A percentile compares a stretch with the other conserved stretches of the same genome.
Evolutionary conservation across 2,888 invertebrate genomes (phyloP).

Genomic region (Eretmocerus hayati): DNA sequence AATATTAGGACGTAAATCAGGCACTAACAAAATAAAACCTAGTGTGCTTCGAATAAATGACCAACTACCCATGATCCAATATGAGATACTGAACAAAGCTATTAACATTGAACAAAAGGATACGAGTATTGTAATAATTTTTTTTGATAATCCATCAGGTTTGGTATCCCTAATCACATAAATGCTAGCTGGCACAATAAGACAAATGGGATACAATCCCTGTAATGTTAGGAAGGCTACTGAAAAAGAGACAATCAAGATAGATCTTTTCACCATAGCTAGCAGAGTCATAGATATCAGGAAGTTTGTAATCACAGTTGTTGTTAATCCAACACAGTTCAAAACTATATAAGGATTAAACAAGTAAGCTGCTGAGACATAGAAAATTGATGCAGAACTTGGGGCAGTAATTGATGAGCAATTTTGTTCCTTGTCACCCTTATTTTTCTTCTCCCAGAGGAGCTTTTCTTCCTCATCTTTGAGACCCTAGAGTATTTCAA

Average conservation of each 20-base stretch:
- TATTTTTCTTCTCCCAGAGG: conserved; percentile 14
- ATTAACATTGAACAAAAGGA: conserved; percentile 53
- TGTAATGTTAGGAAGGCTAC: conserved; percentile 76
- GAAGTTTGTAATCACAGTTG: conserved; percentile 85
- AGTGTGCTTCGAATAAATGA: conserved; percentile 42
- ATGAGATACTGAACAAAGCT: conserved; percentile 56
- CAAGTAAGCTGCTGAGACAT: conserved; percentile 71
- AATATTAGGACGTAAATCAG: conserved; percentile 92
- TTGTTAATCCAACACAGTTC: conserved; percentile 82
- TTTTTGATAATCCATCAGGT: conserved; percentile 49
- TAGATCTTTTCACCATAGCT: conserved; percentile 60
- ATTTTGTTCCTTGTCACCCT: conserved; percentile 16
- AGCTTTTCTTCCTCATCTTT: conserved; percentile 29
- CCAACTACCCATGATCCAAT: conserved; percentile 57
- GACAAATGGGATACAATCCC: conserved; percentile 72
- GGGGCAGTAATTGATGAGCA: conserved; percentile 24
- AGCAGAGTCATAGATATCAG: conserved; percentile 66
- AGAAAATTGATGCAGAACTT: conserved; percentile 42
- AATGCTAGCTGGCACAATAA: conserved; percentile 76
- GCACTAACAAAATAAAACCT: conserved; percentile 72
- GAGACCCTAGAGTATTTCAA: conserved; percentile 33
- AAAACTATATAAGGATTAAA: conserved; percentile 85
- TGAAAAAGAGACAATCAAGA: conserved; percentile 57
- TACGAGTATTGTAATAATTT: conserved; percentile 49
- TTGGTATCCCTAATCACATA: conserved; percentile 56